Base-by-base conservation (phyloP, 2,888 invertebrate species). In the Ischnus inquisitorius region DNA sequence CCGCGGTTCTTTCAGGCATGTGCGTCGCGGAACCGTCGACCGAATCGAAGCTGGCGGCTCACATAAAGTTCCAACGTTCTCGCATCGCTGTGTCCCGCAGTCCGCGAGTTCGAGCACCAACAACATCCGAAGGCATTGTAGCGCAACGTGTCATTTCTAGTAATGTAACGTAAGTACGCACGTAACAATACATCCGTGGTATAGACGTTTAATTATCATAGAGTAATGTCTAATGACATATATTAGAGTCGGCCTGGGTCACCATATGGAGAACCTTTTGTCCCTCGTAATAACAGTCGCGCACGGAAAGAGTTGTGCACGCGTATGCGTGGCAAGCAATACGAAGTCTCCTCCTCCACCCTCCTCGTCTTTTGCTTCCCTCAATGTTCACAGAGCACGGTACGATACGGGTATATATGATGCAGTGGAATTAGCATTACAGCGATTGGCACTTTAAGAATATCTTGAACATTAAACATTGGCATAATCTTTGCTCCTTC, bases 341-440 rank as follows among this genome's bases (percentile, higher is more conserved):
- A 75, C 60, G 64, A 46, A 65, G 84, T 87, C 83, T 84, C 88
- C 87, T 86, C 87, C 89, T 87, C 87, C 86, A 87, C 90, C 87
- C 84, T 95, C 95, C 86, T 94, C 94, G 88, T 96, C 96, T 62
- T 96, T 96, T 91, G 96, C 96, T 91, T 96, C 96, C 39, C 96
- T 93, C 25, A 96, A 96, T 12, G 96, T 96, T 90, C 95, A 96
- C 12, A 74, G 75, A 62, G 57, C 75, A 64, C 76, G 22, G 25
- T 64, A 34, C 76, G 65, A n/a, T 28, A 54, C 76, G 41, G 22
- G 25, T 25, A 10, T 39, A 10, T 39, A 12, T 10, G 48, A 68
- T 22, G 57, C 43, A 60, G n/a, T 3, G 43, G 3, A 67, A 46
- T 46, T 19, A 43, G 43, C 19, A 19, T 12, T n/a, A 41, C 67